Conservation (phyloP, 2,113 vertebrate genomes). For the Aramus guarauna region DNA sequence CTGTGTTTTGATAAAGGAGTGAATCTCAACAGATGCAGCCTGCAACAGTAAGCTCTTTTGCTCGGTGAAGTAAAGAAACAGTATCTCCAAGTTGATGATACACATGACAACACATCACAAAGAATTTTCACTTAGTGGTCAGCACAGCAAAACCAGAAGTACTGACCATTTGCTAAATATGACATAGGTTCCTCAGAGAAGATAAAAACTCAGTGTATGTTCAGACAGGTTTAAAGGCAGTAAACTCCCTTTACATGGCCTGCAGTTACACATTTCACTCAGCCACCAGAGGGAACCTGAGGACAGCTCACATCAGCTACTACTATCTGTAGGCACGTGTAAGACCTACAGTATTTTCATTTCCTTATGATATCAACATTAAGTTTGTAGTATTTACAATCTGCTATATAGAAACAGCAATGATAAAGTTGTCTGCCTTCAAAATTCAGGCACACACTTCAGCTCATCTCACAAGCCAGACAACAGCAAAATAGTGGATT, state of each 20-base stretch:
- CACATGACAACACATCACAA: rapidly evolving
- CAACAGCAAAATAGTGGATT: rapidly evolving
- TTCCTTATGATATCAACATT: rapidly evolving
- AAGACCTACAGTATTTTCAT: neutral
- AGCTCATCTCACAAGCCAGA: neutral
- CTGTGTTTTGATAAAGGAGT: neutral
- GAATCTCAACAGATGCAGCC: neutral
- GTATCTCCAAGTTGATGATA: neutral
- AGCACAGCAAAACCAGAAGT: neutral
- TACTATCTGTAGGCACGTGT: rapidly evolving
- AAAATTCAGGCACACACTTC: neutral
- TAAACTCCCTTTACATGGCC: rapidly evolving
- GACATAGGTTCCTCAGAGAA: neutral
- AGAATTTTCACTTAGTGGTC: neutral
- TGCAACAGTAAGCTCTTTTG: neutral
- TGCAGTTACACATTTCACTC: neutral
- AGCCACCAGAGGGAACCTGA: conserved; percentile 54
- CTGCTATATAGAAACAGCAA: rapidly evolving
- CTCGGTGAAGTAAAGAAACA: neutral
- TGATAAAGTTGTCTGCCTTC: rapidly evolving
- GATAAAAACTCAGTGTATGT: neutral
- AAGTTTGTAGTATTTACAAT: neutral
- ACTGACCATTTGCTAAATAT: neutral
- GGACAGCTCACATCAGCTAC: neutral
- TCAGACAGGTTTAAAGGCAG: neutral